phyloP scores from a whole-genome alignment of 2,888 invertebrate genomes.

The Panopea generosa region DNA sequence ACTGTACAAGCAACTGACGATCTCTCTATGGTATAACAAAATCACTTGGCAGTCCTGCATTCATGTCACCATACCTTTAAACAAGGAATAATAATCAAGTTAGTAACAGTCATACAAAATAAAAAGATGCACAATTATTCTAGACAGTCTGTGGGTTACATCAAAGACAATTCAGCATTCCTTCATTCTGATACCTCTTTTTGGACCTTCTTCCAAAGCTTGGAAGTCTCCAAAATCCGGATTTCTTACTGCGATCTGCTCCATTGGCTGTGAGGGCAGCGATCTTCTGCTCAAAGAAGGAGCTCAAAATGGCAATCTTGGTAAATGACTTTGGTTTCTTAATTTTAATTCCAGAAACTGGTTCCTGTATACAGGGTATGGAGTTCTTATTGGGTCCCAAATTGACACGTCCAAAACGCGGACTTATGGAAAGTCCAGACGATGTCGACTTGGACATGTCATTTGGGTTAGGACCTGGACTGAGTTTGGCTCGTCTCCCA shows the following conservation, averaged over 20 bases:
- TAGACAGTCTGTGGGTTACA: no score
- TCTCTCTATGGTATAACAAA: no score
- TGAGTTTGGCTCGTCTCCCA: conserved; percentile 63
- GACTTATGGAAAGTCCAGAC: conserved; percentile 41
- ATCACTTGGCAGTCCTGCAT: no score
- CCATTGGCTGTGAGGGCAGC: conserved; percentile 62
- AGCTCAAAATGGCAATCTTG: conserved; percentile 80
- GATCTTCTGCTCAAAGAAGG: conserved; percentile 80
- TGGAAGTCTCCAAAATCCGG: conserved; percentile 34
- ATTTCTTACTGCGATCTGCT: conserved; percentile 42
- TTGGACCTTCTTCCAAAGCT: conserved; percentile 25
- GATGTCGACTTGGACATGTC: not conserved
- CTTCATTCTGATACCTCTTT: conserved; percentile 9
- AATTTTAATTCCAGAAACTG: conserved; percentile 30
- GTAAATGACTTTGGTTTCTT: conserved; percentile 64
- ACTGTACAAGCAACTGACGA: no score
- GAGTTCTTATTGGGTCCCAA: conserved; percentile 46
- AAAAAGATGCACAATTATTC: no score
- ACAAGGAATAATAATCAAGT: no score
- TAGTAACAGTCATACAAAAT: no score
- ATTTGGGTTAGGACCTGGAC: conserved; percentile 8
- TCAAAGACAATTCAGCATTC: not conserved
- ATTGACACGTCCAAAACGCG: conserved; percentile 45
- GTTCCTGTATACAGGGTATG: conserved; percentile 43
- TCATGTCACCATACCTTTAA: no score